Percentiles rank a stretch among this genome's conserved stretches.
Evolutionary conservation across 2,888 invertebrate species (phyloP).

Genomic region (Bombylius discolor): DNA sequence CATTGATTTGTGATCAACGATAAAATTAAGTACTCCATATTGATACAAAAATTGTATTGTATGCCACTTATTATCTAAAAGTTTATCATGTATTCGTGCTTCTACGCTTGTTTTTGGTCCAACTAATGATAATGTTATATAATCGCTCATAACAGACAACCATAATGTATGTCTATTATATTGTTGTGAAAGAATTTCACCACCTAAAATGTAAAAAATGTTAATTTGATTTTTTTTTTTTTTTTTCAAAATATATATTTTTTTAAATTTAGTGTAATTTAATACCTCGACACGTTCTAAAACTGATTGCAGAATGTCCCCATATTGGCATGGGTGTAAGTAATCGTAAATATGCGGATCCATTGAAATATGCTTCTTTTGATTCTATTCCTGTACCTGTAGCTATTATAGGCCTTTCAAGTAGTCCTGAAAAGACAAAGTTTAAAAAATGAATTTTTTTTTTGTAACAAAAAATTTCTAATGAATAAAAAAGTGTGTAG

Average conservation of each 20-base stretch:
- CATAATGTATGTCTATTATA: conserved; percentile 49
- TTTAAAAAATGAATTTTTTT: no score
- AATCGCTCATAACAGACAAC: conserved; percentile 46
- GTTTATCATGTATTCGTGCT: conserved; percentile 50
- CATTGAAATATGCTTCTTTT: conserved; percentile 75
- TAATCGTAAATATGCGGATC: conserved; percentile 61
- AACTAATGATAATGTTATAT: conserved; percentile 46
- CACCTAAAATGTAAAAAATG: conserved; percentile 39
- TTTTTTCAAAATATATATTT: neutral
- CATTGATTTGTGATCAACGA: conserved; percentile 32
- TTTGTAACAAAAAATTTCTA: no score
- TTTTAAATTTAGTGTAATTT: neutral
- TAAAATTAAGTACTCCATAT: conserved; percentile 34
- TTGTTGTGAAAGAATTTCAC: conserved; percentile 56
- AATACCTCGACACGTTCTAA: conserved; percentile 63
- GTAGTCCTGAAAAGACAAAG: neutral
- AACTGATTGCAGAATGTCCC: conserved; percentile 69
- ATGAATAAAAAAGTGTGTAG: no score
- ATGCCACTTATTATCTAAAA: conserved; percentile 74
- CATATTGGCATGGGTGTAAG: conserved; percentile 61
- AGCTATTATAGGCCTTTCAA: neutral
- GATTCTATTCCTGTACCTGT: conserved; percentile 37
- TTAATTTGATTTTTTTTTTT: neutral
- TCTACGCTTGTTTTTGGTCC: conserved; percentile 45
- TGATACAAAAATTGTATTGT: conserved; percentile 36